Conservation (phyloP, 2,888 invertebrate species). For the Apantesis nais region DNA sequence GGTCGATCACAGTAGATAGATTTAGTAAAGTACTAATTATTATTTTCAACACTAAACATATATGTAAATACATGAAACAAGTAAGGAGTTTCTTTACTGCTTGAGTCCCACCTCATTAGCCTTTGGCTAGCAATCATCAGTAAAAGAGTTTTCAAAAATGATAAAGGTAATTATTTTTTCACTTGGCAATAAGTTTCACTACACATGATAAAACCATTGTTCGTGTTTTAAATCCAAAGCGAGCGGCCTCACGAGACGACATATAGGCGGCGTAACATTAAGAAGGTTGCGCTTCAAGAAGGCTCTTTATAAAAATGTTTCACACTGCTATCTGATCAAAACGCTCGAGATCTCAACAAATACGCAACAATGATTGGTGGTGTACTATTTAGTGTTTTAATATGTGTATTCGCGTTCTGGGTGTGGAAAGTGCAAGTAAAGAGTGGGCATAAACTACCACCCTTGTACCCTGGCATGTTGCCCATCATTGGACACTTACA, state of each 20-base stretch:
- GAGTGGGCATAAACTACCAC: conserved; percentile 29
- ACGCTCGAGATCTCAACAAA: neutral
- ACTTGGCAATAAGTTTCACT: neutral
- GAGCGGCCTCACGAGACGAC: neutral
- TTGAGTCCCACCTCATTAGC: neutral
- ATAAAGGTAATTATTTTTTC: neutral
- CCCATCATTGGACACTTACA: conserved; percentile 38
- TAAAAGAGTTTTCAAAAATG: neutral
- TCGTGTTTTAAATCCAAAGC: neutral
- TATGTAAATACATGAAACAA: neutral
- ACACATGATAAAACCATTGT: neutral
- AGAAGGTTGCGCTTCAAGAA: neutral
- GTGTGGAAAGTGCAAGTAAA: conserved; percentile 22
- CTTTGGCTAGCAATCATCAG: neutral
- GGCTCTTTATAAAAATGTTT: conserved; percentile 16
- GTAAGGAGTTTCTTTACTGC: neutral
- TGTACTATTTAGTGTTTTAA: conserved; percentile 23
- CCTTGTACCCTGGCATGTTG: conserved; percentile 32
- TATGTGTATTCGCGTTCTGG: conserved; percentile 27
- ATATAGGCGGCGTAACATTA: neutral
- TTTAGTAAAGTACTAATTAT: neutral
- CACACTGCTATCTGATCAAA: neutral
- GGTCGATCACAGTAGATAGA: neutral
- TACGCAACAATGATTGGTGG: conserved; percentile 24
- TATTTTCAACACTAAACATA: neutral